Evolutionary conservation across 1,140 invertebrate species (phyloP).

Genomic region (Bombus turneri): DNA sequence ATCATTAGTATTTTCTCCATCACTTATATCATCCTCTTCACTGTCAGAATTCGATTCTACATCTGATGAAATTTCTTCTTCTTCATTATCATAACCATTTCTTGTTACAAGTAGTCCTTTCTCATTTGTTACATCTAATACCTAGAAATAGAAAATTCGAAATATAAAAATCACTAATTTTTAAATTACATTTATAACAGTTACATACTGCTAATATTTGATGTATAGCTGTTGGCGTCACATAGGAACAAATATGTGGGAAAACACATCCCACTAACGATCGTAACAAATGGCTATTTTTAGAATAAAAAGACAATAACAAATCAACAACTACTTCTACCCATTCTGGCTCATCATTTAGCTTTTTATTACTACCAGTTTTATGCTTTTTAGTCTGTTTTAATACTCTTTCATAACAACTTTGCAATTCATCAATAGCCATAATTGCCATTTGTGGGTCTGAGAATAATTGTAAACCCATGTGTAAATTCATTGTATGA

Average conservation of each 20-base stretch:
- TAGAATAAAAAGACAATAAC: conserved; percentile 88
- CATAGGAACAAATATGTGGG: conserved; percentile 87
- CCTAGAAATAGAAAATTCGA: conserved; percentile 62
- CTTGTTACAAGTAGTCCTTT: conserved; percentile 83
- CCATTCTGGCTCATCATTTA: conserved; percentile 87
- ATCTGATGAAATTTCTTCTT: conserved; percentile 72
- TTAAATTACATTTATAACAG: conserved; percentile 1
- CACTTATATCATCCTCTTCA: conserved; percentile 74
- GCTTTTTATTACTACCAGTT: conserved; percentile 60
- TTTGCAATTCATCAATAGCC: conserved; percentile 87
- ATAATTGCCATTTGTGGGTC: conserved; percentile 86
- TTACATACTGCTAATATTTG: conserved; percentile 87
- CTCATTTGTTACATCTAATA: conserved; percentile 86
- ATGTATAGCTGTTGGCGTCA: conserved; percentile 86
- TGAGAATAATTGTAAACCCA: conserved; percentile 88
- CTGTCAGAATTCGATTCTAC: conserved; percentile 71
- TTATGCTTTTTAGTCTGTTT: conserved; percentile 78
- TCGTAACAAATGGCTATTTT: conserved; percentile 86
- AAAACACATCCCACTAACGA: conserved; percentile 88
- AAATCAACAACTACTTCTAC: conserved; percentile 91
- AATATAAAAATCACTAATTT: conserved; percentile 7
- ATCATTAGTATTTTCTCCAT: conserved; percentile 59
- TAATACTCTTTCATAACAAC: conserved; percentile 86
- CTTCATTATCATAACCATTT: conserved; percentile 71
- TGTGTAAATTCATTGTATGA: conserved; percentile 86